A percentile compares a stretch with the other conserved stretches of the same genome.
Evolutionary conservation across 2,113 vertebrate genomes (phyloP).

Genomic region (Danio rerio): GRCz12tu NC_133195.1:890001-890500

Average conservation of each 20-base stretch:
- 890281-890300: slow-evolving; percentile 42
- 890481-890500: slow-evolving; percentile 85
- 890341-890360: slow-evolving; percentile 92
- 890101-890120: background rate
- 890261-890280: background rate
- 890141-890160: slow-evolving; percentile 56
- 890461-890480: slow-evolving; percentile 87
- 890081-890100: background rate
- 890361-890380: slow-evolving; percentile 66
- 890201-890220: slow-evolving; percentile 23
- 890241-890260: background rate
- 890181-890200: slow-evolving; percentile 16
- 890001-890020: background rate
- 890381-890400: too few species aligned
- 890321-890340: slow-evolving; percentile 90
- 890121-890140: slow-evolving; percentile 68
- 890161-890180: background rate
- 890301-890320: slow-evolving; percentile 93
- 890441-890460: slow-evolving; percentile 98
- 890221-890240: slow-evolving; percentile 11
- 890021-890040: background rate
- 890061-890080: background rate
- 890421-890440: slow-evolving; percentile 78
- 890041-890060: background rate
- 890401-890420: too few species aligned